These are phyloP conservation scores for Sylvicola cinctus DNA, from an alignment of 2,888 invertebrate genomes.

Conservation along the genomic window DNA sequence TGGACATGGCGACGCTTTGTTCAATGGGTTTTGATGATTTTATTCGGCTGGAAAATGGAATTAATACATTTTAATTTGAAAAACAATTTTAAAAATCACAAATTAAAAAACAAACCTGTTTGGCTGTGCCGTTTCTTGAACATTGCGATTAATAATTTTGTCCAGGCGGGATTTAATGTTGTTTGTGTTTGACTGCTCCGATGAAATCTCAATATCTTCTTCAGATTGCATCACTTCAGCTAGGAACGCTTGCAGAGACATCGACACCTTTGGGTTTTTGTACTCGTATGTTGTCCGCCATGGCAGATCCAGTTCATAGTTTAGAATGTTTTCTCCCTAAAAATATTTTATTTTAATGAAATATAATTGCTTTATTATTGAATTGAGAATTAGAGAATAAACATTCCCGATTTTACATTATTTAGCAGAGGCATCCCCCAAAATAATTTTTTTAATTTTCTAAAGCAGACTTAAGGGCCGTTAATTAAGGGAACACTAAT, in stretches of 20 bases:
- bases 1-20: no score
- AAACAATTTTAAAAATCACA: not conserved
- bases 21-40: constrained; percentile 13
- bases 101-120: not conserved
- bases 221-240: constrained; percentile 26
- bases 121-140: constrained; percentile 11
- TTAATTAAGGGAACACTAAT: no score
- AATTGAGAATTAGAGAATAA: no score
- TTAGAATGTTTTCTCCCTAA: constrained; percentile 22
- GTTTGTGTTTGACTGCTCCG: constrained; percentile 8
- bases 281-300: constrained; percentile 26
- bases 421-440: no score
- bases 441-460: no score
- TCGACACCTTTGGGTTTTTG: constrained; percentile 23
- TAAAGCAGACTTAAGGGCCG: not conserved
- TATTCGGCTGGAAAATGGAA: constrained; percentile 12
- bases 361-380: no score
- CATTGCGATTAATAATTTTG: constrained; percentile 23
- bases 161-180: constrained; percentile 16
- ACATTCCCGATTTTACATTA: no score
- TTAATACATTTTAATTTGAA: no score
- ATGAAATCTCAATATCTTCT: constrained; percentile 25
- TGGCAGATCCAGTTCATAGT: constrained; percentile 25
- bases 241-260: constrained; percentile 24
- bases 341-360: not conserved